Conservation (phyloP, 2,888 invertebrate species). For the Falcaria lacertinaria region DNA sequence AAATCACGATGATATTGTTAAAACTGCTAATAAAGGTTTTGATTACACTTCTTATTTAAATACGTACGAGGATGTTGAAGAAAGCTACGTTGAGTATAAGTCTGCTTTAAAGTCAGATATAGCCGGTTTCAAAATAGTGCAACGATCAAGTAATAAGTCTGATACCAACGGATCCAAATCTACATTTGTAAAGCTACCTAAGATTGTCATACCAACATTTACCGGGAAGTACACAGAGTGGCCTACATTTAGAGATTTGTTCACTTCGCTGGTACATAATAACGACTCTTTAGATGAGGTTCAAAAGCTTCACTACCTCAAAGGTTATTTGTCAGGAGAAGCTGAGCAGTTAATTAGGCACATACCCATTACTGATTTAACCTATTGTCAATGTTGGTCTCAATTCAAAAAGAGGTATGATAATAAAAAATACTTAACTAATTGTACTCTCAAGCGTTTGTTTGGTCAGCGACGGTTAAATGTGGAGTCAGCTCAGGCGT, state of each 20-base stretch:
- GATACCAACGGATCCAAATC: not conserved
- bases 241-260: constrained; percentile 17
- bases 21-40: not conserved
- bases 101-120: not conserved
- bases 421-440: constrained; percentile 17
- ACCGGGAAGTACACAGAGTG: constrained; percentile 20
- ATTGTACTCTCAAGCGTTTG: constrained; percentile 13
- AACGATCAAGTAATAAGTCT: too few relatives aligned
- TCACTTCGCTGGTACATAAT: constrained; percentile 15
- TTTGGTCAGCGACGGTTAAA: constrained; percentile 5
- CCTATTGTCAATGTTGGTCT: constrained; percentile 16
- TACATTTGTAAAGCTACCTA: not conserved
- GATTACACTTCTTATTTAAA: not conserved
- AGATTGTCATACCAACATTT: constrained; percentile 3
- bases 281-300: constrained; percentile 16
- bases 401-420: constrained; percentile 13
- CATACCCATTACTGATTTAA: constrained; percentile 10
- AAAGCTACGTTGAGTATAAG: not conserved
- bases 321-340: constrained; percentile 15
- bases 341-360: constrained; percentile 19
- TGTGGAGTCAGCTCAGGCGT: constrained; percentile 11
- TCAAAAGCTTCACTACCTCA: constrained; percentile 21
- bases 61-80: not conserved
- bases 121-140: not conserved
- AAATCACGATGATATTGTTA: not conserved